These are phyloP conservation scores for Lordiphosa mommai DNA, from an alignment of 1,140 invertebrate species.

Conservation along the genomic window DNA sequence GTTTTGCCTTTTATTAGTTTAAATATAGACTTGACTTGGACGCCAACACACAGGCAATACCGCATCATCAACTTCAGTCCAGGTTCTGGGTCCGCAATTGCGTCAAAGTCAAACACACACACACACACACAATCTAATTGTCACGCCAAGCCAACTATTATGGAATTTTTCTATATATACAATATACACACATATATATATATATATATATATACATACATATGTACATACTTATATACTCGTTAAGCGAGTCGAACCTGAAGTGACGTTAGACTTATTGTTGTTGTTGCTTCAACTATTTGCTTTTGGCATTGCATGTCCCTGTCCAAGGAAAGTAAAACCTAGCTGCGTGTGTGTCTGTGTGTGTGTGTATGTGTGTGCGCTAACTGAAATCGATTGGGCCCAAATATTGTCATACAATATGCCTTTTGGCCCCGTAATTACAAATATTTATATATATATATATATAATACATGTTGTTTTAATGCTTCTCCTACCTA, in stretches of 20 bases:
- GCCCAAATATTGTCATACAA: slow-evolving; percentile 56
- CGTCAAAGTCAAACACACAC: slow-evolving; percentile 53
- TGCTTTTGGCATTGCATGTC: slow-evolving; percentile 67
- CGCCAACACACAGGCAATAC: neutral
- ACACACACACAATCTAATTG: slow-evolving; percentile 57
- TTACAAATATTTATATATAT: neutral
- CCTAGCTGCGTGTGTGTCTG: slow-evolving; percentile 23
- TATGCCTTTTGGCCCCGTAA: slow-evolving; percentile 38
- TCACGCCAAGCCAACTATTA: slow-evolving; percentile 74
- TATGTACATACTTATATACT: neutral
- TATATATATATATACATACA: slow-evolving; percentile 2
- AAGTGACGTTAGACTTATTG: slow-evolving; percentile 64
- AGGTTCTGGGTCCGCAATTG: slow-evolving; percentile 52
- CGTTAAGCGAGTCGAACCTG: slow-evolving; percentile 23
- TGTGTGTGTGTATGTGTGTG: slow-evolving; percentile 5
- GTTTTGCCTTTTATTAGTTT: slow-evolving; percentile 69
- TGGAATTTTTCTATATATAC: slow-evolving; percentile 56
- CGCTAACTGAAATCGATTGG: slow-evolving; percentile 38
- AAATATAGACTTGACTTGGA: slow-evolving; percentile 67
- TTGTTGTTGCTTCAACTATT: slow-evolving; percentile 34
- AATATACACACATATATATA: neutral
- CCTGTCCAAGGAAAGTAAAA: slow-evolving; percentile 66
- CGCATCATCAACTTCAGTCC: slow-evolving; percentile 8
- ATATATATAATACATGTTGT: too few species aligned
- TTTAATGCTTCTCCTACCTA: neutral